A percentile compares a stretch with the other conserved stretches of the same genome.
phyloP scores from a whole-genome alignment of 2,113 vertebrate genomes.

The Terrapene triunguis region DNA sequence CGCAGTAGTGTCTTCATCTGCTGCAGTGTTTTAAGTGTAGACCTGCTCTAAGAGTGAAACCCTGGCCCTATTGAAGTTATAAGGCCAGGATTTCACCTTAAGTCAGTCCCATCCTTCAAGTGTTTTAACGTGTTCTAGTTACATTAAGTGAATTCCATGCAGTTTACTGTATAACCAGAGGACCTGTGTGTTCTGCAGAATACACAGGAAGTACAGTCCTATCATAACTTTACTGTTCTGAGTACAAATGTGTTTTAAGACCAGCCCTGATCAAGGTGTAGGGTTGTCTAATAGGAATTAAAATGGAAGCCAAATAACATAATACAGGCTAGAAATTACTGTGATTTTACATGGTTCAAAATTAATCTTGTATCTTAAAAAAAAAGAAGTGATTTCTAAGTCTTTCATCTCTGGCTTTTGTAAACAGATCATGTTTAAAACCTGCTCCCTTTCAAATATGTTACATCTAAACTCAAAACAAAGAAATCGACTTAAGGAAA shows the following conservation, averaged over 20 bases:
- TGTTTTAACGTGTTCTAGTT: background rate
- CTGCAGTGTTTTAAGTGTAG: background rate
- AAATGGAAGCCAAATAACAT: background rate
- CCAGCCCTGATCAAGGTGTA: background rate
- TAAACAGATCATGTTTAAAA: background rate
- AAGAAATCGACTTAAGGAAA: background rate
- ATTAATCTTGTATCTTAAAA: background rate
- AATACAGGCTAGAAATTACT: background rate
- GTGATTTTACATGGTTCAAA: background rate
- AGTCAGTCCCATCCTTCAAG: background rate
- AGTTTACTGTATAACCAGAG: background rate
- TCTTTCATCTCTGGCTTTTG: background rate
- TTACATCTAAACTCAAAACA: background rate
- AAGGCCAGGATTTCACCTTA: background rate
- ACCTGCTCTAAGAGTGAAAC: too few relatives aligned
- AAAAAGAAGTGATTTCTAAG: background rate
- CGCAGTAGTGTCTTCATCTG: background rate
- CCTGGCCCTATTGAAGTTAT: background rate
- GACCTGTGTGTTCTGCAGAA: background rate
- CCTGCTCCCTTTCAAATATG: background rate
- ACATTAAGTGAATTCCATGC: background rate
- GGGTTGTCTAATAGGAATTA: background rate
- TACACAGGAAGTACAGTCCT: background rate
- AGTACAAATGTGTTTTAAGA: background rate
- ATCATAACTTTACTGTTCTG: background rate